Evolutionary conservation across 23 tunicate species (phyloP), one percentile per base, ranked within the genome.

Genomic region (Trididemnum clinides): DNA sequence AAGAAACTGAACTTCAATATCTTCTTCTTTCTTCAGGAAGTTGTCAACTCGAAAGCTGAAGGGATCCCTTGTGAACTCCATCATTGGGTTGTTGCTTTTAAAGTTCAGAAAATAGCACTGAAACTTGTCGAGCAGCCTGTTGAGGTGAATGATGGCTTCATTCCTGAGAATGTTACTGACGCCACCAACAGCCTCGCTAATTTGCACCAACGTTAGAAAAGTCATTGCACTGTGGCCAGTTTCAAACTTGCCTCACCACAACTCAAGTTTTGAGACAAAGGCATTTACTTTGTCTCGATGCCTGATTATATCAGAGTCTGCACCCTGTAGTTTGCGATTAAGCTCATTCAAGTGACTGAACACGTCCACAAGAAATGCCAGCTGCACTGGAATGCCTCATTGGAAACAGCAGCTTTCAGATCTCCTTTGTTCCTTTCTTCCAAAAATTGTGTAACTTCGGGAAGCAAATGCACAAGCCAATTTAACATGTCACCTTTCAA

Each of bases 321-420:
- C 27, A 26, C 69, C 69, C 69, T 62, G 69, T 62, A 12, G 69
- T 26, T 62, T 12, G 69, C 27, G 27, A 62, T 62, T 62, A 62
- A 62, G 69, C 69, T 62, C 69, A 62, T 62, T 62, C 27, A 62
- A 26, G 69, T 62, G 69, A 62, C 69, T 62, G 69, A 62, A 62
- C 69, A 21, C 21, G 69, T 62, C 69, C 22, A 26, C 69, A 26
- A 62, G 69, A 62, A 62, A 62, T 62, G 69, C 69, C 69, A 62
- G 69, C 69, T 62, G 69, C 69, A 62, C 69, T 62, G 69, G 69
- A 62, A 62, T 62, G 69, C 69, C 54, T 44, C 54, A 44, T n/a
- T n/a, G 69, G 69, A 62, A 62, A 62, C 69, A 62, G 69, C 69
- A 62, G 69, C 69, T 62, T 12, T 62, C 27, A 62, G 69, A 62